A percentile compares a stretch with the other conserved stretches of the same genome.
Evolutionary conservation across 2,888 invertebrate species (phyloP).

Genomic region (Plebejus anna): DNA sequence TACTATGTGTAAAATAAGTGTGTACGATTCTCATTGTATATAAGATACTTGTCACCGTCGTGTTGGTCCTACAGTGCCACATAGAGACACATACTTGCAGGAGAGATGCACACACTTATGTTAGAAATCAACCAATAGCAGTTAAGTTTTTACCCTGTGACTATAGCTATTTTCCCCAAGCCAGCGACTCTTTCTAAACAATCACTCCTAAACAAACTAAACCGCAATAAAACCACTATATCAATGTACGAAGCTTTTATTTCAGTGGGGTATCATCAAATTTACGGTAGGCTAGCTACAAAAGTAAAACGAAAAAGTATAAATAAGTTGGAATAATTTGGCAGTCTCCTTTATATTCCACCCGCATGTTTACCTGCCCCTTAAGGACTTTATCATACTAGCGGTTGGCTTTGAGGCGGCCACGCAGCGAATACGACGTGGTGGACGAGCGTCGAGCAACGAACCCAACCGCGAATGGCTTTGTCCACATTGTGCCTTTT

Average conservation of each 20-base stretch:
- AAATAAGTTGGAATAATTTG: conserved; percentile 26
- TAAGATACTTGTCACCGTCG: too few species aligned
- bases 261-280: not conserved
- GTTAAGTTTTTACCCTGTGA: not conserved
- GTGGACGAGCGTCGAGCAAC: too few species aligned
- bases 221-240: conserved; percentile 5
- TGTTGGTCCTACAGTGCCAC: too few species aligned
- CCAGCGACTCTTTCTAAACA: not conserved
- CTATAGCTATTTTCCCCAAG: not conserved
- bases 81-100: too few species aligned
- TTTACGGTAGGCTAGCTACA: conserved; percentile 10
- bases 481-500: too few species aligned
- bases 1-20: too few species aligned
- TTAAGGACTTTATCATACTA: not conserved
- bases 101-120: too few species aligned
- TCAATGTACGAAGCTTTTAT: conserved; percentile 15
- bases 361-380: conserved; percentile 12
- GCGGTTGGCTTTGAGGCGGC: not conserved
- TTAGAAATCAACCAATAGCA: too few species aligned
- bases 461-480: too few species aligned
- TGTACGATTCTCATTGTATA: too few species aligned
- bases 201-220: not conserved
- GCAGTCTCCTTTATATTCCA: conserved; percentile 27
- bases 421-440: too few species aligned
- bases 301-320: conserved; percentile 16